These are phyloP conservation scores for Rotaria socialis DNA, from an alignment of 2,888 invertebrate species.

Conservation along the genomic window DNA sequence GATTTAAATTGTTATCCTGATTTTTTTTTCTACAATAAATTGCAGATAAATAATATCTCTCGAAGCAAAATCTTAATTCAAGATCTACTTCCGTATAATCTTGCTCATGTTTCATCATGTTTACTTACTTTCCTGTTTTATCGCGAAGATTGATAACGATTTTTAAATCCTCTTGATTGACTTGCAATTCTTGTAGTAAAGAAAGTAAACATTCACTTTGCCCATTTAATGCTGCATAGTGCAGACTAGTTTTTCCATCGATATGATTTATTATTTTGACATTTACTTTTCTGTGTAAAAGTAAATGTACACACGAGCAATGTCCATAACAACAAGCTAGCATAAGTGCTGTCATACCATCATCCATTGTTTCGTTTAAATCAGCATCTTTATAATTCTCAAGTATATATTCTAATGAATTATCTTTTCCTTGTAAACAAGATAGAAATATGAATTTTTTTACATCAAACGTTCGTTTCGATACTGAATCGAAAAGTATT, in stretches of 20 bases:
- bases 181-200: slow-evolving; percentile 25
- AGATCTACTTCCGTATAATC: too few relatives aligned
- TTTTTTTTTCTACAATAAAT: too few relatives aligned
- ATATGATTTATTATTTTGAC: not conserved
- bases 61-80: too few relatives aligned
- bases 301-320: not conserved
- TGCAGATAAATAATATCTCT: too few relatives aligned
- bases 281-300: slow-evolving; percentile 17
- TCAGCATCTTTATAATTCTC: not conserved
- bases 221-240: slow-evolving; percentile 15
- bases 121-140: slow-evolving; percentile 13
- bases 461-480: not conserved
- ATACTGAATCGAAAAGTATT: not conserved
- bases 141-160: not conserved
- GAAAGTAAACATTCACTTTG: slow-evolving; percentile 18
- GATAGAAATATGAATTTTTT: not conserved
- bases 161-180: not conserved
- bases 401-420: slow-evolving; percentile 17
- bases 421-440: slow-evolving; percentile 7
- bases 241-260: slow-evolving; percentile 17
- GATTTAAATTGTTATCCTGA: too few relatives aligned
- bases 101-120: not conserved
- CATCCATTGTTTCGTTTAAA: not conserved
- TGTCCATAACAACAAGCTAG: slow-evolving; percentile 20
- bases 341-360: slow-evolving; percentile 10